Base-by-base conservation (phyloP, 2,797 vertebrate species). In the Diceros bicornis region DNA sequence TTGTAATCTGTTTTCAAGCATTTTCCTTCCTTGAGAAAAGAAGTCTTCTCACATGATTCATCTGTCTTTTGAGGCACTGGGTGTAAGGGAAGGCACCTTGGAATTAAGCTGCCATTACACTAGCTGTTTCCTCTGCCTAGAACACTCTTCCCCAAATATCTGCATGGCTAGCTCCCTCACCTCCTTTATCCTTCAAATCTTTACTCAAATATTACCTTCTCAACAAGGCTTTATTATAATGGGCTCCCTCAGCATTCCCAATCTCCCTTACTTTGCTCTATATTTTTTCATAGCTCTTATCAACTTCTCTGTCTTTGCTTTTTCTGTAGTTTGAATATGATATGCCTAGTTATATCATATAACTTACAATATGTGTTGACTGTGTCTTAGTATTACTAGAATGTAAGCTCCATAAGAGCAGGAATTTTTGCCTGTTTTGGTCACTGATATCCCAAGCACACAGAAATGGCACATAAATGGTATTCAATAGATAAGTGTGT, bases 1-100 rank as follows among this genome's bases (percentile, higher is more conserved):
- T 69, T 44, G 77, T 14, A 4, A 7, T 66, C 59, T 44, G 17
- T n/a, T 91, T 84, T 92, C 89, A 69, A 81, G 79, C 47, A 57
- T 62, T 55, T 61, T 92, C 55, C 92, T 72, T 74, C 72, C 29
- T n/a, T 34, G 85, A 81, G 32, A 71, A 93, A 57, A 79, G 75
- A 52, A 64, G 57, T 79, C 72, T 79, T 61, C 92, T 85, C 75
- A 37, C 14, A 21, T 16, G 50, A 52, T 4, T 41, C 79, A 44
- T 21, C 57, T 25, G 1, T 44, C 47, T n/a, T 77, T 34, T 61
- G 62, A 87, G 87, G 37, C 61, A 34, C 47, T 77, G 77, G 77
- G 64, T n/a, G 17, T 37, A 75, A 61, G 29, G 34, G 34, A 68
- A 89, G 86, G 32, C 34, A 72, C 47, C 55, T 68, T 50, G 62